Conservation (phyloP, 2,888 invertebrate genomes). For the Notodonta dromedarius region DNA sequence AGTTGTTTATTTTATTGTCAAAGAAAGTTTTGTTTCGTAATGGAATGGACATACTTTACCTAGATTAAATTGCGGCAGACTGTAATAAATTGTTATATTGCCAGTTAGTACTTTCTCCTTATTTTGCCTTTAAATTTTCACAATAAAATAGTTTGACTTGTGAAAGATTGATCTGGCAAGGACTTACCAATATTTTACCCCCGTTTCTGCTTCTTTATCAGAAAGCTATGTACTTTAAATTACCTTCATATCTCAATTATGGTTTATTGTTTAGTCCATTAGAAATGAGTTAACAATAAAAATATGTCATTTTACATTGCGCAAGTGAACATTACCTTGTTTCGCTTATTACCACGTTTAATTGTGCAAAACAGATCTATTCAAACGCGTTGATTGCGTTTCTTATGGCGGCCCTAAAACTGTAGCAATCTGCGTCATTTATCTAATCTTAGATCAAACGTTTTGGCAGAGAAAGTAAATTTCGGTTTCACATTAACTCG, state of each 20-base stretch:
- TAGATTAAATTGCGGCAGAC: conserved; percentile 1
- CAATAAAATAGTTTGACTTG: too few species aligned
- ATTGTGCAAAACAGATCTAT: conserved; percentile 40
- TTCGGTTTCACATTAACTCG: conserved; percentile 46
- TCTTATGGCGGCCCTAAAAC: conserved; percentile 22
- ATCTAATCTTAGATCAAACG: conserved; percentile 58
- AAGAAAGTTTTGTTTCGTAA: neutral
- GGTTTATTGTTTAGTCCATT: too few species aligned
- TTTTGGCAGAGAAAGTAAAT: conserved; percentile 55
- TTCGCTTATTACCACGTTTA: conserved; percentile 38
- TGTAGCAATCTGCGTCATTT: conserved; percentile 35
- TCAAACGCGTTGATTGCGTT: conserved; percentile 24
- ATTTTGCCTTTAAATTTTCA: conserved; percentile 10
- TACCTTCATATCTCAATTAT: too few species aligned
- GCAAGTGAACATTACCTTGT: conserved; percentile 18
- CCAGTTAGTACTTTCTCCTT: conserved; percentile 5
- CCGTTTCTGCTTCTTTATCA: too few species aligned
- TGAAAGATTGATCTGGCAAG: too few species aligned
- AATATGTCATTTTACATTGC: conserved; percentile 17
- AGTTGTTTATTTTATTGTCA: neutral
- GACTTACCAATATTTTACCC: too few species aligned
- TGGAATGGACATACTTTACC: neutral
- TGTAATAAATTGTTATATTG: conserved; percentile 1
- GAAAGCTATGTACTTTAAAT: too few species aligned
- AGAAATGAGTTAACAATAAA: conserved; percentile 1